Conservation (phyloP, 2,113 vertebrate species). For the Periophthalmodon schlosseri region DNA sequence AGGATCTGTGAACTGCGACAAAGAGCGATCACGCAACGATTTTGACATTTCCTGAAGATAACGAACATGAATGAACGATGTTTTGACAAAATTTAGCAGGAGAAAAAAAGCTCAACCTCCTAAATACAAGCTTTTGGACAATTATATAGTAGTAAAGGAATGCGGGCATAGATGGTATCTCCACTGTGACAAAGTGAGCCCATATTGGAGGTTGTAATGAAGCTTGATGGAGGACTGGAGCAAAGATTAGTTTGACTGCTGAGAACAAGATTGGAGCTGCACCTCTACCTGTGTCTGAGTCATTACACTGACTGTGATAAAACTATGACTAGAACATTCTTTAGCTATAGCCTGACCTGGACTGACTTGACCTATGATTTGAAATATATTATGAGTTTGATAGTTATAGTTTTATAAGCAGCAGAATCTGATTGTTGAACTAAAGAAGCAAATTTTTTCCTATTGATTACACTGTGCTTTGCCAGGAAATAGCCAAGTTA, state of each 20-base stretch:
- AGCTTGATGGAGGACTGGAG: slow-evolving; percentile 19
- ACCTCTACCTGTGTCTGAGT: slow-evolving; percentile 38
- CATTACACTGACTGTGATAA: slow-evolving; percentile 12
- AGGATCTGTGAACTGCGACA: slow-evolving; percentile 17
- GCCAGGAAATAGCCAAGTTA: no score
- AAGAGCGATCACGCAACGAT: slow-evolving; percentile 17
- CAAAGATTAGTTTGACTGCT: slow-evolving; percentile 7
- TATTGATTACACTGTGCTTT: no score
- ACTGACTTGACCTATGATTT: neutral
- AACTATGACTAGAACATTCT: slow-evolving; percentile 9
- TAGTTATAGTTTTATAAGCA: neutral
- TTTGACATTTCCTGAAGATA: slow-evolving; percentile 20
- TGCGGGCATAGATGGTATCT: slow-evolving; percentile 25
- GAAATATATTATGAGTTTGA: neutral
- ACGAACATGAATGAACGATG: slow-evolving; percentile 3
- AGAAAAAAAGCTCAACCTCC: neutral
- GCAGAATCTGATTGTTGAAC: neutral
- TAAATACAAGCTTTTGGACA: neutral
- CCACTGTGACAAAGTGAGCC: slow-evolving; percentile 22
- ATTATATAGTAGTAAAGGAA: neutral
- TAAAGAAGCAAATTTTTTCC: no score
- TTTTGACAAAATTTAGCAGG: slow-evolving; percentile 11
- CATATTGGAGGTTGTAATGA: slow-evolving; percentile 17
- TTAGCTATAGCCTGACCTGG: neutral
- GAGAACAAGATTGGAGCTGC: slow-evolving; percentile 4